Conservation (phyloP, 1,140 invertebrate genomes). For the Drosophila bocqueti region DNA sequence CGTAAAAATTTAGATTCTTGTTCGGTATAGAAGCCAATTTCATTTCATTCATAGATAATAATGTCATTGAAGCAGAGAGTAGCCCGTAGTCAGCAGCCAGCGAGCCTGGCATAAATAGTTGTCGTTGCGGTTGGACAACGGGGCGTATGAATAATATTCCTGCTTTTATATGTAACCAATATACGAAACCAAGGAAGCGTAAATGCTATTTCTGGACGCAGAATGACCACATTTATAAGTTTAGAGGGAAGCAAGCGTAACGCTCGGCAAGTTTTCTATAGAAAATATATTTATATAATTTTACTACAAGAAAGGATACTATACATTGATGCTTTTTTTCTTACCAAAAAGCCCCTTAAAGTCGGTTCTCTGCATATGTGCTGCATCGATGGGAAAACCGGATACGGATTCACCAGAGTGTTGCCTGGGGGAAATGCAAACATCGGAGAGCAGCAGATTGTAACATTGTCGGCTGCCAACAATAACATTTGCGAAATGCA, state of each 20-base stretch:
- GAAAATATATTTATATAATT: not conserved
- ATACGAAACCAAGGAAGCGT: slow-evolving; percentile 37
- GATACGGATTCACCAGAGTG: slow-evolving; percentile 8
- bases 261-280: slow-evolving; percentile 2
- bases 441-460: slow-evolving; percentile 30
- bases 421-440: slow-evolving; percentile 36
- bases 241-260: not conserved
- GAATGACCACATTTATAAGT: slow-evolving; percentile 13
- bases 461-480: slow-evolving; percentile 40
- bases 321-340: not conserved
- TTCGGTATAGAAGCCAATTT: slow-evolving; percentile 32
- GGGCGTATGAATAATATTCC: slow-evolving; percentile 64
- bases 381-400: slow-evolving; percentile 9
- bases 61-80: slow-evolving; percentile 37
- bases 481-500: slow-evolving; percentile 51
- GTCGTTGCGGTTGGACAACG: slow-evolving; percentile 50
- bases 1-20: slow-evolving; percentile 44
- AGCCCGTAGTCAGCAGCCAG: slow-evolving; percentile 1
- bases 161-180: slow-evolving; percentile 31
- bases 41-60: slow-evolving; percentile 50
- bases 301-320: not conserved
- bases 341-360: not conserved
- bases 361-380: slow-evolving; percentile 5
- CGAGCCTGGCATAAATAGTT: slow-evolving; percentile 59
- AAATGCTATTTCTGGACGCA: slow-evolving; percentile 25